These are phyloP conservation scores for Platypus cylindrus DNA, from an alignment of 2,888 invertebrate genomes.

Conservation along the genomic window DNA sequence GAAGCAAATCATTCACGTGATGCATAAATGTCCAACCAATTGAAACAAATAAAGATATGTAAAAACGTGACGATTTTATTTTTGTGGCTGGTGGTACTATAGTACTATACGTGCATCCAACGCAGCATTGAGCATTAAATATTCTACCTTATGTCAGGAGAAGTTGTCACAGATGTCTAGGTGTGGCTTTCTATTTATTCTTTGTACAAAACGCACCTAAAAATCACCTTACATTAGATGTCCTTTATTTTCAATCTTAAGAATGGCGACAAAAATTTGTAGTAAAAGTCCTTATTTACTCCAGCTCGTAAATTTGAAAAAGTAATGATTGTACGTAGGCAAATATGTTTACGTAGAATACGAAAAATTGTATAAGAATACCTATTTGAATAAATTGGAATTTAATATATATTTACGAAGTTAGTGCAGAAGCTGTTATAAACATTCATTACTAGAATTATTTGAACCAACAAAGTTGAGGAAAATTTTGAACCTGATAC, in stretches of 20 bases:
- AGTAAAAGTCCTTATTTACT: constrained; percentile 15
- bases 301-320: constrained; percentile 13
- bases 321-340: constrained; percentile 14
- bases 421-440: too few species aligned
- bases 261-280: constrained; percentile 15
- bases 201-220: constrained; percentile 13
- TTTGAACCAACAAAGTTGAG: too few species aligned
- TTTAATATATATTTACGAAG: too few species aligned
- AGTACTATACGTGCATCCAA: constrained; percentile 19
- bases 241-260: constrained; percentile 14
- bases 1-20: constrained; percentile 12
- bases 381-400: too few species aligned
- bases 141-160: constrained; percentile 14
- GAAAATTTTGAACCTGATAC: too few species aligned
- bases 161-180: constrained; percentile 15
- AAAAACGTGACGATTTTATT: constrained; percentile 21
- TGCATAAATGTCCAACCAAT: constrained; percentile 13
- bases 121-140: constrained; percentile 14
- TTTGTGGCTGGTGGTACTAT: too few species aligned
- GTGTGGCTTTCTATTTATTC: constrained; percentile 12
- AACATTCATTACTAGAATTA: too few species aligned
- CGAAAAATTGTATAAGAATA: too few species aligned
- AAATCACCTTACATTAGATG: constrained; percentile 12
- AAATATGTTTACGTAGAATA: too few species aligned
- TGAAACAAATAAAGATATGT: constrained; percentile 14